A percentile compares a stretch with the other conserved stretches of the same genome.
phyloP scores from a whole-genome alignment of 2,797 vertebrate species.

The Siniperca scherzeri region DNA sequence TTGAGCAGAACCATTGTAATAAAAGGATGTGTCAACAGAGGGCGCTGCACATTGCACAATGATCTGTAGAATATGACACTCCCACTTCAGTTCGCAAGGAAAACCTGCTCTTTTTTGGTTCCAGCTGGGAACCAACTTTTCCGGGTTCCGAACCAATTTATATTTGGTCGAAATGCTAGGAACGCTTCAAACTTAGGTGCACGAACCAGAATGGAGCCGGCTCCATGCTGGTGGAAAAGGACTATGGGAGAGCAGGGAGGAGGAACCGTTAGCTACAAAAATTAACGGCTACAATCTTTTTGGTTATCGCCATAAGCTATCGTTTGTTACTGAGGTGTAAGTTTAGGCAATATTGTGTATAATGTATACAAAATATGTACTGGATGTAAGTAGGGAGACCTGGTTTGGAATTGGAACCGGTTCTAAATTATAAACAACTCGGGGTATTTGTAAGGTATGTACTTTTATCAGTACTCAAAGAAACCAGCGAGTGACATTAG shows the following conservation, averaged over 20 bases:
- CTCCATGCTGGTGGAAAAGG: background rate
- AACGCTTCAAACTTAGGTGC: background rate
- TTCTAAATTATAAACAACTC: background rate
- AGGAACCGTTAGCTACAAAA: background rate
- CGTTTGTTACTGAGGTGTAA: background rate
- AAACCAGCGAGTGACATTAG: background rate
- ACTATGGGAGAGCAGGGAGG: background rate
- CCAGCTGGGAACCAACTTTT: background rate
- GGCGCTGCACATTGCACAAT: no score
- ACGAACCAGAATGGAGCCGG: background rate
- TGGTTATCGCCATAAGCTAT: background rate
- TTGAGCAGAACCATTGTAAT: background rate
- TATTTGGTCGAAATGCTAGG: no score
- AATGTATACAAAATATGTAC: background rate
- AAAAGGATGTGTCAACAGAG: background rate
- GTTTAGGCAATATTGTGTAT: background rate
- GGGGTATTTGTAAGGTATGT: background rate
- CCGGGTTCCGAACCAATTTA: no score
- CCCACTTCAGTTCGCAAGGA: no score
- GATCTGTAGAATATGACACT: no score
- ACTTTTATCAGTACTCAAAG: background rate
- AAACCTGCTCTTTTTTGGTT: no score
- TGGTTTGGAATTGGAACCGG: background rate
- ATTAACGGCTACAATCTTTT: slow-evolving; percentile 15
- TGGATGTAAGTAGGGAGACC: background rate